Percentiles rank a stretch among this genome's conserved stretches.
phyloP scores from a whole-genome alignment of 2,797 vertebrate species.

The Typhlichthys subterraneus region DNA sequence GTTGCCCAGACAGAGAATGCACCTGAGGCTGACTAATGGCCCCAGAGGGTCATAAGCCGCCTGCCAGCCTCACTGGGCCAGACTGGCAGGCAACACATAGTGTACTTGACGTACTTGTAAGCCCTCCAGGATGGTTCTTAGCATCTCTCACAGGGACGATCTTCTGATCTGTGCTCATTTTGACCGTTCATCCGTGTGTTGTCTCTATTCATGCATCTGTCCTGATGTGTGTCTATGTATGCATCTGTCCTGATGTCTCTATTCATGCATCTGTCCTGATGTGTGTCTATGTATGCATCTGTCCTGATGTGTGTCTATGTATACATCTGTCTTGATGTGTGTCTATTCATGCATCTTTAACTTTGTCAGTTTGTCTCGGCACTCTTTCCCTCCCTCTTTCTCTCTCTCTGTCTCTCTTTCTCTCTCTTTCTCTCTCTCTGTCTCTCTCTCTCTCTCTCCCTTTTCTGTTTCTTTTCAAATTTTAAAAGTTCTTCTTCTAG shows the following conservation, averaged over 20 bases:
- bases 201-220: too few relatives aligned
- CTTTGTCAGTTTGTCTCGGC: neutral
- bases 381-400: conserved; percentile 4
- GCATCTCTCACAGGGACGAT: conserved; percentile 2
- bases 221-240: too few relatives aligned
- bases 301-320: too few relatives aligned
- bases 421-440: neutral
- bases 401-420: conserved; percentile 5
- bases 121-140: conserved; percentile 20
- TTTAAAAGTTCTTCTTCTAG: neutral
- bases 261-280: too few relatives aligned
- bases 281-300: too few relatives aligned
- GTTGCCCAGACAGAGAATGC: conserved; percentile 8
- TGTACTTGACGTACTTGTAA: neutral
- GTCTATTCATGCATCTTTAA: too few relatives aligned
- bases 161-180: conserved; percentile 14
- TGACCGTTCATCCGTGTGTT: neutral
- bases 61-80: conserved; percentile 18
- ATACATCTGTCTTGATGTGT: too few relatives aligned
- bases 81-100: too few relatives aligned
- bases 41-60: conserved; percentile 17
- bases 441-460: neutral
- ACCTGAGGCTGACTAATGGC: conserved; percentile 19
- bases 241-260: too few relatives aligned
- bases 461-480: neutral